A percentile compares a stretch with the other conserved stretches of the same genome.
Conservation (phyloP, 2,113 vertebrate genomes). For the Sus scrofa region T2T-Sscrofa CM000817.6:114069001-114069500, state of each 20-base stretch:
- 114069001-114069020: slow-evolving; percentile 77
- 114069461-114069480: too few relatives aligned
- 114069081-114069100: slow-evolving; percentile 79
- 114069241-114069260: not conserved
- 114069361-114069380: not conserved
- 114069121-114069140: slow-evolving; percentile 71
- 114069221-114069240: not conserved
- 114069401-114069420: slow-evolving; percentile 59
- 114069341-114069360: not conserved
- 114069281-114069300: not conserved
- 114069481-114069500: too few relatives aligned
- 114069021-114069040: slow-evolving; percentile 75
- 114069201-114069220: slow-evolving; percentile 36
- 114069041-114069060: slow-evolving; percentile 74
- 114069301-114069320: not conserved
- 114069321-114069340: not conserved
- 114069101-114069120: slow-evolving; percentile 70
- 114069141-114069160: not conserved
- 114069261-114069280: not conserved
- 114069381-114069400: not conserved
- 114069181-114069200: slow-evolving; percentile 36
- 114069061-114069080: slow-evolving; percentile 65
- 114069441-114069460: too few relatives aligned
- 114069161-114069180: slow-evolving; percentile 57
- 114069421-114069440: too few relatives aligned